Conservation (phyloP, 2,888 invertebrate species). For the Oscheius onirici region DNA sequence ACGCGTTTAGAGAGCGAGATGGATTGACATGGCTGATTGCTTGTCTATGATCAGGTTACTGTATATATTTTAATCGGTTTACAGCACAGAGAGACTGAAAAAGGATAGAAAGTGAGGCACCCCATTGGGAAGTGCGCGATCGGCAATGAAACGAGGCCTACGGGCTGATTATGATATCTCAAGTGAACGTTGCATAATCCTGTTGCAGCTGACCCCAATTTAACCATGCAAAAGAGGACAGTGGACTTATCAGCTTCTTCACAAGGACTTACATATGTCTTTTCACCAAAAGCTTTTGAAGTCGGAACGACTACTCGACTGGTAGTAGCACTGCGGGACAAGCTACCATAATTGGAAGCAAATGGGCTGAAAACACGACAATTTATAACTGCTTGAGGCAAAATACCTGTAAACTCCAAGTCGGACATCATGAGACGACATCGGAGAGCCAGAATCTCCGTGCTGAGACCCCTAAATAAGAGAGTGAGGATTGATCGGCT, state of each 20-base stretch:
- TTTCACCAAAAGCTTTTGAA: conserved; percentile 50
- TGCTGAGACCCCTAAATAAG: conserved; percentile 24
- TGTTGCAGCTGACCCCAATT: conserved; percentile 21
- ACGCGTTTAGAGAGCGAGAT: conserved; percentile 4
- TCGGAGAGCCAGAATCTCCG: conserved; percentile 21
- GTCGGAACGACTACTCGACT: conserved; percentile 18
- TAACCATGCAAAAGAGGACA: conserved; percentile 2
- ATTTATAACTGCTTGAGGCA: background rate
- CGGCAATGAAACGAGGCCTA: conserved; percentile 18
- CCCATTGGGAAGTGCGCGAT: too few relatives aligned
- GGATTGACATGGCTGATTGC: conserved; percentile 16
- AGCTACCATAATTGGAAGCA: conserved; percentile 22
- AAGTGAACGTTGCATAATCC: conserved; percentile 32
- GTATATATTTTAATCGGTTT: conserved; percentile 23
- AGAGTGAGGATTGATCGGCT: conserved; percentile 20
- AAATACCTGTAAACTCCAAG: conserved; percentile 26
- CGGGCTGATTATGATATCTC: conserved; percentile 34
- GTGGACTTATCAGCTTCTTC: conserved; percentile 5
- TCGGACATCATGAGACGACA: conserved; percentile 29
- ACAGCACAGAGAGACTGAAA: conserved; percentile 2
- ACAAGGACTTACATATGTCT: conserved; percentile 46
- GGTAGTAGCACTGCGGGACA: conserved; percentile 30
- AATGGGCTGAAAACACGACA: conserved; percentile 14
- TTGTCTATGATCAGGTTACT: background rate
- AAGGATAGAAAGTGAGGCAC: background rate